Percentiles rank a stretch among this genome's conserved stretches.
Evolutionary conservation across 2,888 invertebrate genomes (phyloP).

Genomic region (Megaustenia siamemsis): DNA sequence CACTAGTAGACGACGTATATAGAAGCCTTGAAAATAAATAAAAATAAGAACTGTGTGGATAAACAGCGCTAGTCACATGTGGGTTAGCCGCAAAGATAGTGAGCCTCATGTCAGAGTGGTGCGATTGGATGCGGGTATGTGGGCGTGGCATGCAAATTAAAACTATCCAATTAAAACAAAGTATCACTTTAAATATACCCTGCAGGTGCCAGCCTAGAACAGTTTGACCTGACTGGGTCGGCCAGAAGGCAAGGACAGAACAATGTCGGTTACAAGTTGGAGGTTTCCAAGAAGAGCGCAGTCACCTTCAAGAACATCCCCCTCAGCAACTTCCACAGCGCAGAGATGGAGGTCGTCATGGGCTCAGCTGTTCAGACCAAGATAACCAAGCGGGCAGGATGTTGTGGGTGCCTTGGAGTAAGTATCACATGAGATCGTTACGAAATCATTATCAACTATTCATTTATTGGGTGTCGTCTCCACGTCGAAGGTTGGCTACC

Average conservation of each 20-base stretch:
- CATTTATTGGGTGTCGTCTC: no score
- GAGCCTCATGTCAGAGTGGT: no score
- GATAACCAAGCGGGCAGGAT: conserved; percentile 62
- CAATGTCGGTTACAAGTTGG: conserved; percentile 66
- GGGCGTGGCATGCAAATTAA: no score
- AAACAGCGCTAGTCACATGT: no score
- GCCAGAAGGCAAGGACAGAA: conserved; percentile 9
- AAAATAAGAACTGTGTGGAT: no score
- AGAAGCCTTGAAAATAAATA: no score
- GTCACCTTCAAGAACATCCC: conserved; percentile 73
- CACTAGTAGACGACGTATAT: no score
- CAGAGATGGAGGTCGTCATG: conserved; percentile 68
- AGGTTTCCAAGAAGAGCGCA: conserved; percentile 70
- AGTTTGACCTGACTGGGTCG: not conserved
- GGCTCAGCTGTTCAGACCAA: conserved; percentile 71
- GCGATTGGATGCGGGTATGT: no score
- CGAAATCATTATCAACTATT: no score
- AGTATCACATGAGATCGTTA: conserved; percentile 45
- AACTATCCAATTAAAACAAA: no score
- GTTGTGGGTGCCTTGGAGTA: conserved; percentile 72
- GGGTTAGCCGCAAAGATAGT: no score
- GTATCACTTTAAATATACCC: not conserved
- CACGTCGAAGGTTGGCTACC: no score
- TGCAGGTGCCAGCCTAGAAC: conserved; percentile 42
- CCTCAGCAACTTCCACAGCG: conserved; percentile 71